phyloP scores from a whole-genome alignment of 2,797 vertebrate species.

The Pangasius sanitwongsei region DNA sequence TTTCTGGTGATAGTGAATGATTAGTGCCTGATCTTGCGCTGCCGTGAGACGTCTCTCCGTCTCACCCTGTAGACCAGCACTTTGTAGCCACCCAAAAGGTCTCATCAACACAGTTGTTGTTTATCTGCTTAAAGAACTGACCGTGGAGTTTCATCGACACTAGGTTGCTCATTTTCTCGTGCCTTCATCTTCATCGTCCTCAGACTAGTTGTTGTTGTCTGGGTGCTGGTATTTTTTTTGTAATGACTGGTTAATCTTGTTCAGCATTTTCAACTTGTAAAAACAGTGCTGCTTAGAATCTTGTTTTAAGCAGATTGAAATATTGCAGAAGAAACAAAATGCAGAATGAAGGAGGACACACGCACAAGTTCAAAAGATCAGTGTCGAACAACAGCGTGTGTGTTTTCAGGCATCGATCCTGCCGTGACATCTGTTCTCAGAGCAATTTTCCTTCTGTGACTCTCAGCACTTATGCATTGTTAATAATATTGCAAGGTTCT shows the following conservation, averaged over 20 bases:
- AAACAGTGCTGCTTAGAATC: not conserved
- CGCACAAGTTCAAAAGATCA: not conserved
- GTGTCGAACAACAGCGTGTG: not conserved
- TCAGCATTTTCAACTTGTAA: not conserved
- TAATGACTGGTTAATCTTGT: too few relatives aligned
- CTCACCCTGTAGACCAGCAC: too few relatives aligned
- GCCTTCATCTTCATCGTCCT: not conserved
- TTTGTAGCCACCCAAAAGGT: not conserved
- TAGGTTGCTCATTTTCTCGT: not conserved
- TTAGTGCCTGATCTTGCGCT: not conserved
- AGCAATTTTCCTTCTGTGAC: conserved; percentile 15
- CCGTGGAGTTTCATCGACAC: not conserved
- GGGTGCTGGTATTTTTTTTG: not conserved
- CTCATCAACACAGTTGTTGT: not conserved
- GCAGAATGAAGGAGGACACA: not conserved
- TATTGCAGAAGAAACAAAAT: not conserved
- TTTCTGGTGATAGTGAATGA: not conserved
- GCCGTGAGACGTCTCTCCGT: not conserved
- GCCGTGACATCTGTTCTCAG: conserved; percentile 20
- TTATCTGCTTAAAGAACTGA: not conserved
- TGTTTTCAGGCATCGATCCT: conserved; percentile 19
- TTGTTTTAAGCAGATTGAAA: not conserved
- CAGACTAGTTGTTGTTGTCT: not conserved
- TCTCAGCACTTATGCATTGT: conserved; percentile 20
- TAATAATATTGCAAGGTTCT: conserved; percentile 24